A percentile compares a stretch with the other conserved stretches of the same genome.
Evolutionary conservation across 2,797 vertebrate species (phyloP).

Genomic region (Streptopelia turtur): DNA sequence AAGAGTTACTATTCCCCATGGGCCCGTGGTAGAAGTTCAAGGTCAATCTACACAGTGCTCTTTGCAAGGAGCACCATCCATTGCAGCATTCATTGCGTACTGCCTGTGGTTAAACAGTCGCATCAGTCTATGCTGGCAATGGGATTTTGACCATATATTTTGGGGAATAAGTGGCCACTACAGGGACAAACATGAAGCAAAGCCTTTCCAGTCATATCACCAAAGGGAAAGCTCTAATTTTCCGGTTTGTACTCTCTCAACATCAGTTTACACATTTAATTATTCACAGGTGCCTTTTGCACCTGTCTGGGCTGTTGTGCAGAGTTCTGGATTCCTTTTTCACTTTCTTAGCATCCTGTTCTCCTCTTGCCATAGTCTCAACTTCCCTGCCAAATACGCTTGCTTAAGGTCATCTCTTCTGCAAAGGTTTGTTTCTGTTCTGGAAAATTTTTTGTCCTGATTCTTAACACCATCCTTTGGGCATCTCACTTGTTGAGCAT

Average conservation of each 20-base stretch:
- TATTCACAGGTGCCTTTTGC: not conserved
- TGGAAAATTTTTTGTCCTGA: not conserved
- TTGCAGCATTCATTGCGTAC: not conserved
- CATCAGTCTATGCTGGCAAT: not conserved
- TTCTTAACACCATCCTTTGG: not conserved
- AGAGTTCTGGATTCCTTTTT: not conserved
- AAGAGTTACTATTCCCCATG: not conserved
- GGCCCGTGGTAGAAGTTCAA: not conserved
- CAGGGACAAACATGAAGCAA: not conserved
- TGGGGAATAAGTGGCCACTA: not conserved
- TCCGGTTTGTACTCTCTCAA: fast-evolving
- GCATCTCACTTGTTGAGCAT: not conserved
- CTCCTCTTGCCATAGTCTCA: not conserved
- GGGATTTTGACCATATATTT: not conserved
- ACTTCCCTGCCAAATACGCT: not conserved
- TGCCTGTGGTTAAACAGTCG: not conserved
- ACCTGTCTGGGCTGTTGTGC: not conserved
- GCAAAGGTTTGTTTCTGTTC: not conserved
- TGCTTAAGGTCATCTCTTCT: not conserved
- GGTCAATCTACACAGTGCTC: not conserved
- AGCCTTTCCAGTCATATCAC: not conserved
- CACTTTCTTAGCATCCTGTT: not conserved
- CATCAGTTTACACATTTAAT: not conserved
- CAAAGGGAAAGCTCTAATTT: not conserved
- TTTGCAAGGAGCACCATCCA: not conserved